Evolutionary conservation across 92 coral and sea anemone genomes (phyloP).

Genomic region (Actinernus sp.): DNA sequence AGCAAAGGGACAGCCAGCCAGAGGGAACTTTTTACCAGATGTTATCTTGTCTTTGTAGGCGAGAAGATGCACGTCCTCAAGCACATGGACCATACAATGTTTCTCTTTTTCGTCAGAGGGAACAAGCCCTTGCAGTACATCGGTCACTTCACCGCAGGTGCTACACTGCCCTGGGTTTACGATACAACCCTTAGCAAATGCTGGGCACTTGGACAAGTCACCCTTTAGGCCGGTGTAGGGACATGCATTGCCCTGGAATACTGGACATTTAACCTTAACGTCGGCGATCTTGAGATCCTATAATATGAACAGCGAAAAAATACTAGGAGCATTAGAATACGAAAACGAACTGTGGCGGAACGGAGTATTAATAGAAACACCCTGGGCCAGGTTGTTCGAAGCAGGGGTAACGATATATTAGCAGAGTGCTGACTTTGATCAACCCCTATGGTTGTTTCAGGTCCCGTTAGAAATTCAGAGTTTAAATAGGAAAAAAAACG

Average conservation of each 20-base stretch:
- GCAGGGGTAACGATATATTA: too few relatives aligned
- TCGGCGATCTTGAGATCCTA: too few relatives aligned
- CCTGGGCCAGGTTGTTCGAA: too few relatives aligned
- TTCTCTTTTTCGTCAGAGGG: conserved; percentile 12
- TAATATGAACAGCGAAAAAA: too few relatives aligned
- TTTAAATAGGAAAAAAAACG: too few relatives aligned
- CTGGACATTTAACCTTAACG: conserved; percentile 25
- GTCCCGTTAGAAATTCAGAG: too few relatives aligned
- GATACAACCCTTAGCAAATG: conserved; percentile 86
- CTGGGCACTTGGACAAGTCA: conserved; percentile 25
- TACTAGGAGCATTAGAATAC: too few relatives aligned
- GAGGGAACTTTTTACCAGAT: conserved; percentile 5
- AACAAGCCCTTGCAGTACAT: conserved; percentile 6
- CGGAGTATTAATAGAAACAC: too few relatives aligned
- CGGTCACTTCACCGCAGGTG: conserved; percentile 16
- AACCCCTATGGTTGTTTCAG: too few relatives aligned
- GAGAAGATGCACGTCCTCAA: conserved; percentile 2
- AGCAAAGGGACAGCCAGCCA: too few relatives aligned
- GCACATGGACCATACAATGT: conserved; percentile 10
- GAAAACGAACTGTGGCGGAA: too few relatives aligned
- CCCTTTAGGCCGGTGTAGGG: conserved; percentile 34
- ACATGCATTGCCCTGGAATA: conserved; percentile 14
- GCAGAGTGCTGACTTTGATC: too few relatives aligned
- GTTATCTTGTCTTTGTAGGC: conserved; percentile 9
- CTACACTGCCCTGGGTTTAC: conserved; percentile 14